A percentile compares a stretch with the other conserved stretches of the same genome.
Conservation (phyloP, 2,113 vertebrate genomes). For the Oreotragus oreotragus region DNA sequence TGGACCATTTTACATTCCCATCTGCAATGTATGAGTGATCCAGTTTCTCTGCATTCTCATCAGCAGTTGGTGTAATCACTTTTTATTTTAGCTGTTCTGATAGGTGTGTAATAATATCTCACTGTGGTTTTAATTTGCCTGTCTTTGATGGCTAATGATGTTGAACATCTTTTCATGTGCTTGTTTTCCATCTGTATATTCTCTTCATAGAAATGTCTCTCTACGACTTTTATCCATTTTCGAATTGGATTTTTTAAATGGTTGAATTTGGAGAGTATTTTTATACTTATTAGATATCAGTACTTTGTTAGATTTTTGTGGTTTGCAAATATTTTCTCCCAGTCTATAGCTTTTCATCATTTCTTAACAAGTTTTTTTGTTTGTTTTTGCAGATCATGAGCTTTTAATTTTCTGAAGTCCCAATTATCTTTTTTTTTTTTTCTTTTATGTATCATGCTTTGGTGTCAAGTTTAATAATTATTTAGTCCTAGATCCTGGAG, state of each 20-base stretch:
- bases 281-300: neutral
- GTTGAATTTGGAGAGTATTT: neutral
- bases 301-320: neutral
- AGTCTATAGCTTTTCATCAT: neutral
- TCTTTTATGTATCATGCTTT: neutral
- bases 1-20: neutral
- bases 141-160: neutral
- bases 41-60: neutral
- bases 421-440: neutral
- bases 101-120: neutral
- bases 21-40: fast-evolving
- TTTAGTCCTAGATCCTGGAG: neutral
- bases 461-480: neutral
- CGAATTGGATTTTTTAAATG: neutral
- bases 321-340: neutral
- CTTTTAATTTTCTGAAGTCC: neutral
- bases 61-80: neutral
- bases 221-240: neutral
- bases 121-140: neutral
- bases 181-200: neutral
- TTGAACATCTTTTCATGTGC: neutral
- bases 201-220: neutral
- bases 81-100: neutral
- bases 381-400: neutral
- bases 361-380: neutral